These are phyloP conservation scores for Bucco capensis DNA, from an alignment of 2,113 vertebrate species.

Conservation along the genomic window DNA sequence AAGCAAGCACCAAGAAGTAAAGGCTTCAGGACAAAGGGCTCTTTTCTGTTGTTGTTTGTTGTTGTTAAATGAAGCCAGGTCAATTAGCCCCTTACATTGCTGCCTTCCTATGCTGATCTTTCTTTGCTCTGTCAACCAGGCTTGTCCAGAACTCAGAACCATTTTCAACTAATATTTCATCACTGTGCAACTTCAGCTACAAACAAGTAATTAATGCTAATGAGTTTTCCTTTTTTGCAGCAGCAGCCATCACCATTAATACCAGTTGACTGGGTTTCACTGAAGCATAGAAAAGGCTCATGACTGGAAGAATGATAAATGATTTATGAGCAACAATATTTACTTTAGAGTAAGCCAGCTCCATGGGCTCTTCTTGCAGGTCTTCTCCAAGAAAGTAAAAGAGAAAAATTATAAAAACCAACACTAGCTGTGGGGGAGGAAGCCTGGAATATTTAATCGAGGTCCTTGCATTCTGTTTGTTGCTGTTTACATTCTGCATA, in stretches of 20 bases:
- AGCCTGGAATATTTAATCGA: conserved; percentile 37
- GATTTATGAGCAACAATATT: conserved; percentile 63
- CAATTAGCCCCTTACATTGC: conserved; percentile 19
- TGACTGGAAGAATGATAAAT: conserved; percentile 61
- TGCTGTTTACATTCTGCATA: conserved; percentile 18
- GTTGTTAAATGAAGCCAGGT: conserved; percentile 35
- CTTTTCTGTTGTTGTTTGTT: neutral
- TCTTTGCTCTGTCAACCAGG: conserved; percentile 35
- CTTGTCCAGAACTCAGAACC: conserved; percentile 12
- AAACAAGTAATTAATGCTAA: conserved; percentile 66
- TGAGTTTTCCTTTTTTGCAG: conserved; percentile 13
- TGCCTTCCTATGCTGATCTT: conserved; percentile 15
- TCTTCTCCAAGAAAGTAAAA: conserved; percentile 12
- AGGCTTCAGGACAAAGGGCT: neutral
- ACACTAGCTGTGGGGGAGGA: conserved; percentile 9
- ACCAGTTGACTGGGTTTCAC: conserved; percentile 57
- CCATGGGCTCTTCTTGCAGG: conserved; percentile 30
- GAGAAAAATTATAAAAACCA: conserved; percentile 21
- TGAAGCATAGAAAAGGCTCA: conserved; percentile 59
- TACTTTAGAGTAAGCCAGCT: conserved; percentile 36
- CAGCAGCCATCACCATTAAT: conserved; percentile 56
- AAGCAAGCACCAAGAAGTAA: neutral
- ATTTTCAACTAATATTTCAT: conserved; percentile 41
- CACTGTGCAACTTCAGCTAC: conserved; percentile 33
- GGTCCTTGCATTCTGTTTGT: conserved; percentile 12